A percentile compares a stretch with the other conserved stretches of the same genome.
phyloP scores from a whole-genome alignment of 1,140 invertebrate species.

The Acromyrmex echinatior region DNA sequence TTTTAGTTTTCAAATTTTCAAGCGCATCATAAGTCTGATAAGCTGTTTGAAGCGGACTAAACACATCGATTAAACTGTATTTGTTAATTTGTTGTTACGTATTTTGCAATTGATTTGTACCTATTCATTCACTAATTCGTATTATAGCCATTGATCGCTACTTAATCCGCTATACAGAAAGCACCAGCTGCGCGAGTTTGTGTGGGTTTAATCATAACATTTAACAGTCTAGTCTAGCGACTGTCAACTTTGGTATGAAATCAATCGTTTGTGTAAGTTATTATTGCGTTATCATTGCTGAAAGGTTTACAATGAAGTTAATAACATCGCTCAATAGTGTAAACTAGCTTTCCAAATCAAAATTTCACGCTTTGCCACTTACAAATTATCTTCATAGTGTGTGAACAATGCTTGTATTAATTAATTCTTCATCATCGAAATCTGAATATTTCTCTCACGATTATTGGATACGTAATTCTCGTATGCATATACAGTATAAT shows the following conservation, averaged over 20 bases:
- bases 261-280: slow-evolving; percentile 2
- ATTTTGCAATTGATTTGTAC: slow-evolving; percentile 40
- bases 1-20: neutral
- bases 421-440: neutral
- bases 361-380: slow-evolving; percentile 3
- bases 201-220: slow-evolving; percentile 39
- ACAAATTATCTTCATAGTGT: neutral
- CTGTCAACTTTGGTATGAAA: slow-evolving; percentile 20
- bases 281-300: neutral
- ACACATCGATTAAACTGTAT: neutral
- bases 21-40: neutral
- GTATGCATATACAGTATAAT: neutral
- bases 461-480: neutral
- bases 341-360: neutral
- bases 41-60: neutral
- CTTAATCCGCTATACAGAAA: slow-evolving; percentile 26
- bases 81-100: slow-evolving; percentile 28
- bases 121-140: slow-evolving; percentile 45
- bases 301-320: neutral
- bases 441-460: neutral
- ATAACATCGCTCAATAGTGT: neutral
- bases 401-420: neutral
- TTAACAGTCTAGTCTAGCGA: slow-evolving; percentile 9
- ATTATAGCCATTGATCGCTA: slow-evolving; percentile 2
- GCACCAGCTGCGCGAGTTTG: slow-evolving; percentile 2